These are phyloP conservation scores for Eumacrocentrus americanus DNA, from an alignment of 2,888 invertebrate species.

Conservation along the genomic window DNA sequence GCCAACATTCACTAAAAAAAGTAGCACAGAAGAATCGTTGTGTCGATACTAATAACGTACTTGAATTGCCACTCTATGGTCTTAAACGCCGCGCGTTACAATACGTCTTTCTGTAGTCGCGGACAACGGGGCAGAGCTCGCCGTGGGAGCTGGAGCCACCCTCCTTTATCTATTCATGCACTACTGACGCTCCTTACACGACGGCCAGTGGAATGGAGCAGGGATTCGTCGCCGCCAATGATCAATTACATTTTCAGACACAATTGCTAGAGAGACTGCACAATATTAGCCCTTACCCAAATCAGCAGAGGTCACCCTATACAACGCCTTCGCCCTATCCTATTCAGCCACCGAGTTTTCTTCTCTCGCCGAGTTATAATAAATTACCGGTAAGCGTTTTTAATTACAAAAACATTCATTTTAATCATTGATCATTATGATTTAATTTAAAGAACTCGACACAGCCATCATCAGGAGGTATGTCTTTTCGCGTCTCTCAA, in stretches of 20 bases:
- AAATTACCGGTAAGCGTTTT: constrained; percentile 48
- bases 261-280: constrained; percentile 65
- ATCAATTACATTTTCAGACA: constrained; percentile 61
- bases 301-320: constrained; percentile 54
- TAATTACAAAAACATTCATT: too few species aligned
- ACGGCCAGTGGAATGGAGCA: constrained; percentile 44
- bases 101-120: constrained; percentile 33
- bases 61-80: too few species aligned
- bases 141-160: constrained; percentile 56
- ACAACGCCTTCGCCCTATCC: constrained; percentile 54
- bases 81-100: constrained; percentile 6
- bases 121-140: constrained; percentile 51
- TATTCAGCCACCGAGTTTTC: constrained; percentile 50
- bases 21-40: not conserved
- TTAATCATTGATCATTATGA: too few species aligned
- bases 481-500: constrained; percentile 53
- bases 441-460: too few species aligned
- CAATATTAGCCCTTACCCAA: constrained; percentile 61
- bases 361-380: constrained; percentile 49
- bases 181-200: constrained; percentile 45
- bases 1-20: constrained; percentile 45
- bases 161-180: constrained; percentile 50
- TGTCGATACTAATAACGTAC: too few species aligned
- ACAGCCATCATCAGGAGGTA: too few species aligned
- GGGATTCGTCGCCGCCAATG: constrained; percentile 44